Evolutionary conservation across 30 jellyfish, hydroid and myxozoan species (phyloP).

Genomic region (Morbakka virulenta): DNA sequence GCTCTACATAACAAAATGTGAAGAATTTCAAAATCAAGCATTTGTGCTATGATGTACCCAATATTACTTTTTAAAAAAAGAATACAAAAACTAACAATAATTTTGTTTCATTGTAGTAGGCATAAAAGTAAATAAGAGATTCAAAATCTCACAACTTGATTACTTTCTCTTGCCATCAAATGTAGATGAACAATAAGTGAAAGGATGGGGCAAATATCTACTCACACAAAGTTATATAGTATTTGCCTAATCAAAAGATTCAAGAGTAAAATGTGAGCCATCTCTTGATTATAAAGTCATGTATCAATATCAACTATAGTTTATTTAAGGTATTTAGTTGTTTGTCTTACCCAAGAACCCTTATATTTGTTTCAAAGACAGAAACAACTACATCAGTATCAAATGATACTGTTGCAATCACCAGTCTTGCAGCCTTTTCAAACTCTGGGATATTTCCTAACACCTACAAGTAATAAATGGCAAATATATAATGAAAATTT

Average conservation of each 20-base stretch:
- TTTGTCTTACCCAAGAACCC: constrained; percentile 98
- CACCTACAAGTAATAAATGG: constrained; percentile 43
- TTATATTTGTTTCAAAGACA: constrained; percentile 90
- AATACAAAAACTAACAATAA: too few relatives aligned
- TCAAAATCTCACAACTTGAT: too few relatives aligned
- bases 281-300: not conserved
- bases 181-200: too few relatives aligned
- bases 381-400: constrained; percentile 94
- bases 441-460: constrained; percentile 83
- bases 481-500: not conserved
- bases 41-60: too few relatives aligned
- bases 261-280: too few relatives aligned
- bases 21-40: too few relatives aligned
- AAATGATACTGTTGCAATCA: constrained; percentile 62
- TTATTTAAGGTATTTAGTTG: not conserved
- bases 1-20: too few relatives aligned
- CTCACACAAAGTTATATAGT: not conserved
- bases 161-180: too few relatives aligned
- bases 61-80: too few relatives aligned
- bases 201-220: not conserved
- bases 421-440: constrained; percentile 69
- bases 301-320: not conserved
- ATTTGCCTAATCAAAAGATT: not conserved
- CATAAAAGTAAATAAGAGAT: too few relatives aligned
- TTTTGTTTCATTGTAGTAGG: too few relatives aligned